Base-by-base conservation (phyloP, 2,888 invertebrate genomes). In the Automeris io region DNA sequence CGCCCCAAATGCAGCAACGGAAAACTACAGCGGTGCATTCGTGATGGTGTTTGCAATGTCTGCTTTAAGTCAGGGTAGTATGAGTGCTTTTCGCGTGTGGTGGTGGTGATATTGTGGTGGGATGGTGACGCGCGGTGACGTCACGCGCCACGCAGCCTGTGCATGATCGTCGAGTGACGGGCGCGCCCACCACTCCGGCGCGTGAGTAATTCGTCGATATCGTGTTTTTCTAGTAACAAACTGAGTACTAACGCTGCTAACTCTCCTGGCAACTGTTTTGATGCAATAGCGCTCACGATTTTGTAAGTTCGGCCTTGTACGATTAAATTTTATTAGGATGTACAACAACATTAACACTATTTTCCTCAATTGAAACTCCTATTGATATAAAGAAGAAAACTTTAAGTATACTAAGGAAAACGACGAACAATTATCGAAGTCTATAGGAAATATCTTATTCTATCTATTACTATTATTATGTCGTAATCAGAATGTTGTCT, bases 61-160 rank as follows among this genome's bases (percentile, higher is more conserved):
- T 12, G 5, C 25, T 38, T 3, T 47, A 49, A 49, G 46, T 41
- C 37, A 21, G 8, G 38, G 40, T 18, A 34, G 40, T 49, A 59
- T 40, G 49, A 49, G 46, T 45, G 39, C 8, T 39, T 25, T 39
- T 34, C 18, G 34, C 18, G 6, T 33, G 12, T 11, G 13, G 21
- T 33, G 26, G 9, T 31, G 3, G 23, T 45, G 45, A 34, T 35
- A 46, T 35, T 66, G 67, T 61, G 69, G 54, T 40, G 47, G 42
- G 40, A 43, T 37, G 18, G 51, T 81, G 81, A 81, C 82, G 81
- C 57, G 61, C 22, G 52, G 18, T 77, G 76, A 80, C 81, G 81
- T 79, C 74, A 74, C 43, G 37, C 41, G 42, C 42, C 80, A 81
- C 74, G 79, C 72, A 23, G 39, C 33, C 47, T 33, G 41, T 43